Percentiles rank a stretch among this genome's conserved stretches.
Conservation (phyloP, 2,888 invertebrate genomes). For the Bhutanitis thaidina region DNA sequence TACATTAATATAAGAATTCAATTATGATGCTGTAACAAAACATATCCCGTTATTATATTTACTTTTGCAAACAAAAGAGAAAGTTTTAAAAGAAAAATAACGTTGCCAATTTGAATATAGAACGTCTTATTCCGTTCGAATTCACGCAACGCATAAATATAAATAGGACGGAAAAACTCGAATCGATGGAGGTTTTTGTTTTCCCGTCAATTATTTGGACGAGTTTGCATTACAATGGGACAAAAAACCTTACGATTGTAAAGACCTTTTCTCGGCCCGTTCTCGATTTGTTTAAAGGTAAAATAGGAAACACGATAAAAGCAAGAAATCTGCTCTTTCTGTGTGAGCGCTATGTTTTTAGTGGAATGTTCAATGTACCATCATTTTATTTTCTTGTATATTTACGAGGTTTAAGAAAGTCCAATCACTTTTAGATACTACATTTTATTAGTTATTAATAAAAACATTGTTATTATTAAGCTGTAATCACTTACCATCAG, state of each 20-base stretch:
- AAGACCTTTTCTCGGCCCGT: constrained; percentile 11
- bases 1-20: no score
- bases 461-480: no score
- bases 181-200: constrained; percentile 27
- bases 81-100: constrained; percentile 10
- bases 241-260: constrained; percentile 26
- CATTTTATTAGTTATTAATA: no score
- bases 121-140: constrained; percentile 15
- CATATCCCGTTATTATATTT: constrained; percentile 7
- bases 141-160: constrained; percentile 18
- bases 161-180: constrained; percentile 24
- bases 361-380: constrained; percentile 11
- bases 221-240: constrained; percentile 34
- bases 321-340: constrained; percentile 4
- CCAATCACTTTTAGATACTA: no score
- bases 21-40: background rate
- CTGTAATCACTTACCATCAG: no score
- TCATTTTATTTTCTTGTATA: no score
- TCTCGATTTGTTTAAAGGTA: constrained; percentile 20
- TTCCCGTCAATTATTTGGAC: constrained; percentile 29
- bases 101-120: constrained; percentile 16
- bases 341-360: no score
- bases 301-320: constrained; percentile 14
- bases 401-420: no score
- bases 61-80: constrained; percentile 8